phyloP scores from a whole-genome alignment of 2,888 invertebrate genomes.

The Mellilla xanthometata region DNA sequence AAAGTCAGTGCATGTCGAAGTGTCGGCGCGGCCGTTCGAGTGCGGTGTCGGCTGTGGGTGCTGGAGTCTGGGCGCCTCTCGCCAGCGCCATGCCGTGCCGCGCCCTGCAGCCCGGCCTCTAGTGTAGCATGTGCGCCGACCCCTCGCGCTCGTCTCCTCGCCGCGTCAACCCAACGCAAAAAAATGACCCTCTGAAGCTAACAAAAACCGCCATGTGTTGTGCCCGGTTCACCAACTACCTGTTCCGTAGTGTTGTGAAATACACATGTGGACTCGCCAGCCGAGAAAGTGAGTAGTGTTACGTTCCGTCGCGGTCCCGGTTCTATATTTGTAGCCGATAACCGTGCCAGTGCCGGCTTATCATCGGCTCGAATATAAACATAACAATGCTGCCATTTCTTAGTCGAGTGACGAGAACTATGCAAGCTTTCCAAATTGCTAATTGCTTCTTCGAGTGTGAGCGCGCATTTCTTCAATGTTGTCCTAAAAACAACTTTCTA shows the following conservation, averaged over 20 bases:
- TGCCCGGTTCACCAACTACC: slow-evolving; percentile 70
- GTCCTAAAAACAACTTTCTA: slow-evolving; percentile 54
- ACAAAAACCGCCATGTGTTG: slow-evolving; percentile 67
- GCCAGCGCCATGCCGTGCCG: slow-evolving; percentile 41
- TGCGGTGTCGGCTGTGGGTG: slow-evolving; percentile 36
- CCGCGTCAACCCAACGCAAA: slow-evolving; percentile 40
- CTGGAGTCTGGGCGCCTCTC: slow-evolving; percentile 48
- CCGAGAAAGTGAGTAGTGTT: slow-evolving; percentile 69
- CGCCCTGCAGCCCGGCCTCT: slow-evolving; percentile 42
- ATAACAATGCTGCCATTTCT: slow-evolving; percentile 26
- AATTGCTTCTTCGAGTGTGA: slow-evolving; percentile 3
- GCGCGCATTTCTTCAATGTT: slow-evolving; percentile 29
- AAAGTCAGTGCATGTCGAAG: slow-evolving; percentile 65
- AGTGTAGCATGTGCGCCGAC: slow-evolving; percentile 69
- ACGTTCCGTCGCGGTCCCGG: slow-evolving; percentile 32
- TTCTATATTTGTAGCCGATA: slow-evolving; percentile 47
- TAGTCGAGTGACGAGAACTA: slow-evolving; percentile 1
- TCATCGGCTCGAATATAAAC: slow-evolving; percentile 34
- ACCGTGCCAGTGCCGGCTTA: slow-evolving; percentile 40
- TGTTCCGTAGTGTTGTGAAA: slow-evolving; percentile 75
- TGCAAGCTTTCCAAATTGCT: slow-evolving; percentile 7
- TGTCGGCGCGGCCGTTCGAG: slow-evolving; percentile 39
- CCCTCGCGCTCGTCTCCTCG: slow-evolving; percentile 49
- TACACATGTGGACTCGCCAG: slow-evolving; percentile 77
- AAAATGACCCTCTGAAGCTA: slow-evolving; percentile 73